Base-by-base conservation (phyloP, 2,888 invertebrate genomes). In the Argynnis bischoffii region DNA sequence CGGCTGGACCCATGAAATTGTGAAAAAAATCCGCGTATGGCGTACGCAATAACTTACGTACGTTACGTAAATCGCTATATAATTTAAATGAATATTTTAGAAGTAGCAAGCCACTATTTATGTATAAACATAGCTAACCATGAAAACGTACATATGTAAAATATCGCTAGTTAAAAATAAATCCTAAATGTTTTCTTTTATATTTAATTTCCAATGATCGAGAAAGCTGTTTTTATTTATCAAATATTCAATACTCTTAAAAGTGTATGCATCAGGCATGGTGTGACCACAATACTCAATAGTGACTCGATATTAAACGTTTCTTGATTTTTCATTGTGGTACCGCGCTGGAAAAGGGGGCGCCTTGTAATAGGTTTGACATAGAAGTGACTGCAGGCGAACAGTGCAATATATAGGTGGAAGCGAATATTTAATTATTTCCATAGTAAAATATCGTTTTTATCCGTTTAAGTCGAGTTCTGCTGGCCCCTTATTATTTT, bases 311-410 rank as follows among this genome's bases (percentile, higher is more conserved):
- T 51, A 60, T 31, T 31, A 14, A 50, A 60, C 31, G 55, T 31
- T 18, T 53, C 21, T 60, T 60, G 31, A 60, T 16, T 60, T 55
- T 60, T 51, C 50, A n/a, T 26, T 26, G 26, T 26, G 26, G 26
- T 31, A n/a, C 26, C 16, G 21, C 31, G 5, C 48, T 31, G 26
- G 2, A 48, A 60, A 60, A 2, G 21, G 47, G 59, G 26, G 11
- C 59, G 59, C 59, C 31, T 47, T 15, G 11, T 31, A 21, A 21
- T 16, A 41, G 50, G 21, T n/a, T 48, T 48, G n/a, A 50, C 50
- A 47, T 26, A 31, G 11, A 15, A 48, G 26, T 60, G 50, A 35
- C 18, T 35, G 31, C 14, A 35, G n/a, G 1, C 6, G 35, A 16
- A n/a, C 8, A n/a, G 50, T 31, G 11, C 31, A 60, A 60, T 0